Base-by-base conservation (phyloP, 2,797 vertebrate species). In the Kryptolebias ocellatus region DNA sequence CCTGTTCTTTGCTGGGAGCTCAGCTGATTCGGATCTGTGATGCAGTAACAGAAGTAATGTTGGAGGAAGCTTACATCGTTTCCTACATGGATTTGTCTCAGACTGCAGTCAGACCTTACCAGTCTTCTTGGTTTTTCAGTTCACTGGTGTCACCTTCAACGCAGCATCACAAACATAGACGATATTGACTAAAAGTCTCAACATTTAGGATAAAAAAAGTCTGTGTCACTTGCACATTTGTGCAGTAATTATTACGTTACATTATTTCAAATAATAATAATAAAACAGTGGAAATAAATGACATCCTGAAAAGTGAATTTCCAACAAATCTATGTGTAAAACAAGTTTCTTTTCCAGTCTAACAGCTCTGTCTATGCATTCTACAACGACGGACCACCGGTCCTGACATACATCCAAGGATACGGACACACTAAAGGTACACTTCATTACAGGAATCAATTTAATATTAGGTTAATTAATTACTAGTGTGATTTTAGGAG, bases 361-460 rank as follows among this genome's bases (percentile, higher is more conserved):
- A 94, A 94, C 80, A 89, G 59, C 67, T 91, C 90, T 18, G 95
- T 90, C 3, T 98, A 97, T 42, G 84, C 90, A 0, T 84, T 98
- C 15, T 98, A 99, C 91, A 99, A 97, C 0, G 96, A 99, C 16
- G 95, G 85, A 37, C 95, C 96, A 18, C 91, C 88, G 0, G 73
- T 86, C 28, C 61, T 86, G 81, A 90, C 93, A 27, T 91, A 93
- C 44, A 61, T 54, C 9, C 57, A 45, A 6, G 89, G 90, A 64
- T 90, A 85, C 46, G 96, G 96, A 85, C 96, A 98, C 76, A 91
- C 95, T 53, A 99, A 99, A 97, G 97, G 96, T 99, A 94, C 42
- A 11, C 27, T 52, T 0, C 1, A 20, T 34, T 20, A 27, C 10
- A 44, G 1, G 17, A 53, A 28, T 60, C 12, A 44, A 1, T 16